Conservation (phyloP, 2,113 vertebrate genomes). For the Ceyx cyanopectus region DNA sequence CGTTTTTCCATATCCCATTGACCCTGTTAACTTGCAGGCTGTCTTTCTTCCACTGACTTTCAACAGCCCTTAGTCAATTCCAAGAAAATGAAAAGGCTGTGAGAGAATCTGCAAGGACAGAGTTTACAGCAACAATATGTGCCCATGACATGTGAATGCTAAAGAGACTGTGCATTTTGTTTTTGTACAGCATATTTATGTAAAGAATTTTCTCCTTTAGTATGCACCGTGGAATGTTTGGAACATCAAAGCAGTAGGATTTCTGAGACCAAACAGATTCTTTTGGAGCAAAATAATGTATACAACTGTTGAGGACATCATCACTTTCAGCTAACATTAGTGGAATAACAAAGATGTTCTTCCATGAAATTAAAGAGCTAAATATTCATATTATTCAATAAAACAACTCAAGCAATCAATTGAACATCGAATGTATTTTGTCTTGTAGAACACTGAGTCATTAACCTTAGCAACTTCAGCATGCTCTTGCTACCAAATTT, state of each 20-base stretch:
- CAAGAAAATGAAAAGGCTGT: not conserved
- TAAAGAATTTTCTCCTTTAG: not conserved
- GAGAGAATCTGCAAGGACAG: not conserved
- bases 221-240: not conserved
- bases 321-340: conserved; percentile 1
- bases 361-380: conserved; percentile 52
- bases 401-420: conserved; percentile 74
- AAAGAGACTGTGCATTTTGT: not conserved
- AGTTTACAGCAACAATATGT: not conserved
- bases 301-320: not conserved
- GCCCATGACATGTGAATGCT: not conserved
- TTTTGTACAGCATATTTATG: not conserved
- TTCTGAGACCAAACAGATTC: not conserved
- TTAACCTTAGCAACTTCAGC: conserved; percentile 78
- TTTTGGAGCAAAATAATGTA: not conserved
- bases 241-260: not conserved
- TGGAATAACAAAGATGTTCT: conserved; percentile 39
- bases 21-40: not conserved
- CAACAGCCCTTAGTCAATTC: not conserved
- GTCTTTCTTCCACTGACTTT: not conserved
- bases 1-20: not conserved
- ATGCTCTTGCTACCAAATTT: conserved; percentile 49
- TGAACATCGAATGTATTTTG: conserved; percentile 70
- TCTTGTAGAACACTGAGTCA: conserved; percentile 71
- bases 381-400: conserved; percentile 61